A percentile compares a stretch with the other conserved stretches of the same genome.
These are phyloP conservation scores for Catotricha subobsoleta DNA, from an alignment of 2,888 invertebrate species.

Conservation along the genomic window DNA sequence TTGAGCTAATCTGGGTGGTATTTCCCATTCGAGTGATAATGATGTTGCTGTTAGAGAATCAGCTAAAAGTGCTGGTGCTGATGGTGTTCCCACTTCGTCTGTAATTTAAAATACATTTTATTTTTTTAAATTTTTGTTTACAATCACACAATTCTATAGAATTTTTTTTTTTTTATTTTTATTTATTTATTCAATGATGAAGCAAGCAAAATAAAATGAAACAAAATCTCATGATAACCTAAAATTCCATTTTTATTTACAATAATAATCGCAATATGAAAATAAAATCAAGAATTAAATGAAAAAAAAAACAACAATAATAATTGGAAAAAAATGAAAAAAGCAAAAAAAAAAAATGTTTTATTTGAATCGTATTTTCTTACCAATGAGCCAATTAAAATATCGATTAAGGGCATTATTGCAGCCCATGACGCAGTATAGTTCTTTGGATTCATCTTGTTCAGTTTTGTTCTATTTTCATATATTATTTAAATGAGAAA, in stretches of 20 bases:
- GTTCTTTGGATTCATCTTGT: conserved; percentile 46
- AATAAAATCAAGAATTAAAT: too few relatives aligned
- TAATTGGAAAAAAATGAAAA: background rate
- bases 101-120: conserved; percentile 12
- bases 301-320: too few relatives aligned
- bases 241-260: too few relatives aligned
- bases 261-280: too few relatives aligned
- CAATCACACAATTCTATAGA: too few relatives aligned
- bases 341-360: background rate
- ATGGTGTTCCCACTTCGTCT: conserved; percentile 49
- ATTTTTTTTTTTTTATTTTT: too few relatives aligned
- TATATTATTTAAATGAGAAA: too few relatives aligned
- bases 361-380: conserved; percentile 8
- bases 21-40: conserved; percentile 59
- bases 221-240: too few relatives aligned
- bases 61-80: conserved; percentile 58
- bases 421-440: conserved; percentile 68
- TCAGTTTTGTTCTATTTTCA: conserved; percentile 60
- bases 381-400: conserved; percentile 51
- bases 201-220: too few relatives aligned
- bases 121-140: background rate
- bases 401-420: conserved; percentile 61
- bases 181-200: too few relatives aligned
- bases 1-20: conserved; percentile 30
- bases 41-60: conserved; percentile 60